Evolutionary conservation across 1,140 invertebrate genomes (phyloP), one percentile per base, ranked within the genome.

Genomic region (Lutraria rhynchaena): DNA sequence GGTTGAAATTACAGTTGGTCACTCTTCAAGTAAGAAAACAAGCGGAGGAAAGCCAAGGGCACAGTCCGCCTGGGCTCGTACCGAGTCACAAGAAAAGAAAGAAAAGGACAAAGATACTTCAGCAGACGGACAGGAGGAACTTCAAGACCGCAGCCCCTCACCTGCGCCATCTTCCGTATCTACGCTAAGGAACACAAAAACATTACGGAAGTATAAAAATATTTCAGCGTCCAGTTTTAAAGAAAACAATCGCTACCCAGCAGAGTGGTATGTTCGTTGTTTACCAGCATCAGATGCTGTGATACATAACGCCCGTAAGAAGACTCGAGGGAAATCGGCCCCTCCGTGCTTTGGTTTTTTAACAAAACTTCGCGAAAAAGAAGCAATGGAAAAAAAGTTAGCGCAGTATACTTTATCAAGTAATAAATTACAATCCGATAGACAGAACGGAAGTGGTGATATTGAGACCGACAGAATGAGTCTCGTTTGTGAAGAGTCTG

Each of bases 211-310:
- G 27, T 80, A 80, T 17, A 33, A 41, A 60, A 58, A 80, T 35
- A 67, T 80, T 15, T 35, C 29, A 29, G 11, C 60, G 19, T 33
- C 33, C 19, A 61, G 61, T 57, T 80, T 80, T 60, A 80, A 80
- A 60, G 76, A 80, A 57, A 80, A 80, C 65, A 67, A 67, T 22
- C 29, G 76, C 29, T 85, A 75, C 67, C 86, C 86, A 9, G 46
- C 74, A 46, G 83, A 85, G 58, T 87, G 83, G 83, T 87, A 83
- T 27, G 75, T 82, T 3, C 69, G 70, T 22, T 80, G 76, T 31
- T 55, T 87, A 31, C 86, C 78, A 19, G 83, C 86, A 0, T 82
- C 83, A 13, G 86, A 87, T 76, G 81, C 80, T 5, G 78, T 74
- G 1, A 65, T 87, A 44, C 73, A 82, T 24, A 81, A 82, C 49